Evolutionary conservation across 2,888 invertebrate species (phyloP).

Genomic region (Melanargia galathea): DNA sequence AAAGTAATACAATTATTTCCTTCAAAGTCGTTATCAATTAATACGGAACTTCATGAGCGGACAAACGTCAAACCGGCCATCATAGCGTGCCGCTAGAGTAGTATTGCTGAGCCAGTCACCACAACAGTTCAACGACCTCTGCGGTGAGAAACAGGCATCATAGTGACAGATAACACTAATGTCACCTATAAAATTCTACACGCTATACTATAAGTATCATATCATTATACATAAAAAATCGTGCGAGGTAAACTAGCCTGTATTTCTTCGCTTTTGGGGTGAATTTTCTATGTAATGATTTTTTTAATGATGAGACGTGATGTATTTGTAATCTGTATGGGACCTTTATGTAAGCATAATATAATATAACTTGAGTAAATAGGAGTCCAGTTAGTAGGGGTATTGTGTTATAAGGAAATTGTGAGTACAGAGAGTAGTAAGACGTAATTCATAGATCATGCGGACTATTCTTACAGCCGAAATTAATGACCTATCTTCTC

Average conservation of each 20-base stretch:
- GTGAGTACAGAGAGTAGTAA: background rate
- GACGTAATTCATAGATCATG: background rate
- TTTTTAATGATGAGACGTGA: background rate
- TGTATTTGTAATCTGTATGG: conserved; percentile 21
- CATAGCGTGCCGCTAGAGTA: too few relatives aligned
- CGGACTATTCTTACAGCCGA: background rate
- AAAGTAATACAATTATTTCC: too few relatives aligned
- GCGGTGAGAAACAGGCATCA: conserved; percentile 16
- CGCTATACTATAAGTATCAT: conserved; percentile 13
- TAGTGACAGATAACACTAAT: conserved; percentile 45
- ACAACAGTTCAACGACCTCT: conserved; percentile 4
- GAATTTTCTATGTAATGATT: background rate
- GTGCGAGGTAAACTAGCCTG: background rate
- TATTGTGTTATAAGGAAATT: conserved; percentile 10
- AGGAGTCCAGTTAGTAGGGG: conserved; percentile 25
- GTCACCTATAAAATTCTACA: conserved; percentile 35
- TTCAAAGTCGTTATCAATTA: too few relatives aligned
- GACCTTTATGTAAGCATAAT: conserved; percentile 20
- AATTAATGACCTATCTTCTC: too few relatives aligned
- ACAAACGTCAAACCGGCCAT: too few relatives aligned
- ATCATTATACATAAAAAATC: too few relatives aligned
- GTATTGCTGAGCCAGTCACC: too few relatives aligned
- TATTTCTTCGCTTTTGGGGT: background rate
- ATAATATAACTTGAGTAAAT: conserved; percentile 28
- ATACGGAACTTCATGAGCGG: too few relatives aligned